Percentiles rank a stretch among this genome's conserved stretches.
Evolutionary conservation across 1,140 invertebrate species (phyloP).

Genomic region (Neuroterus valhalla): DNA sequence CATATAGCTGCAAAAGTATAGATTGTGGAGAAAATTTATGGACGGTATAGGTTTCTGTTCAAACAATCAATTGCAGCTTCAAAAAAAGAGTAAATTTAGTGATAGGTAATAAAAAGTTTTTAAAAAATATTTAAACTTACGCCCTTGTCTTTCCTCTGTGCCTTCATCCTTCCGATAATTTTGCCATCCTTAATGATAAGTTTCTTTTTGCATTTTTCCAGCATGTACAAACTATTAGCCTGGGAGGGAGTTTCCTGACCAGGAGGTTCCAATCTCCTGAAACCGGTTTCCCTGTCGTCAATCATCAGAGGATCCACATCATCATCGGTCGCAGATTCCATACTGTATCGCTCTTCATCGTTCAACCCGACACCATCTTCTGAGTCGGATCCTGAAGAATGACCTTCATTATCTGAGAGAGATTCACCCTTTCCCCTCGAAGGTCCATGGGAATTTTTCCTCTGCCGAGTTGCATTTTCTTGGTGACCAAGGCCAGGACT

Average conservation of each 20-base stretch:
- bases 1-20: too few relatives aligned
- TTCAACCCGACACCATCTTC: constrained; percentile 76
- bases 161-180: constrained; percentile 82
- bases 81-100: too few relatives aligned
- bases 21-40: too few relatives aligned
- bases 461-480: constrained; percentile 39
- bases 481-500: constrained; percentile 3
- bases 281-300: constrained; percentile 72
- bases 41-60: too few relatives aligned
- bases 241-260: constrained; percentile 74
- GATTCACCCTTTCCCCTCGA: constrained; percentile 63
- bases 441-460: constrained; percentile 64
- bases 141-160: constrained; percentile 86
- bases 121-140: constrained; percentile 66
- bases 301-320: constrained; percentile 72
- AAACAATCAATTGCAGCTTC: too few relatives aligned
- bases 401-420: constrained; percentile 72
- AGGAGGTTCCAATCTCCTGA: constrained; percentile 76
- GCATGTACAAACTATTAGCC: constrained; percentile 83
- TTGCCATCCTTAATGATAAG: constrained; percentile 83
- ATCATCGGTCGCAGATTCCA: constrained; percentile 74
- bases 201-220: constrained; percentile 87
- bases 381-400: constrained; percentile 76
- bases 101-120: too few relatives aligned
- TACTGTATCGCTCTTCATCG: constrained; percentile 75